These are phyloP conservation scores for Lepetodrilus schrolli DNA, from an alignment of 2,888 invertebrate species.

Conservation along the genomic window DNA sequence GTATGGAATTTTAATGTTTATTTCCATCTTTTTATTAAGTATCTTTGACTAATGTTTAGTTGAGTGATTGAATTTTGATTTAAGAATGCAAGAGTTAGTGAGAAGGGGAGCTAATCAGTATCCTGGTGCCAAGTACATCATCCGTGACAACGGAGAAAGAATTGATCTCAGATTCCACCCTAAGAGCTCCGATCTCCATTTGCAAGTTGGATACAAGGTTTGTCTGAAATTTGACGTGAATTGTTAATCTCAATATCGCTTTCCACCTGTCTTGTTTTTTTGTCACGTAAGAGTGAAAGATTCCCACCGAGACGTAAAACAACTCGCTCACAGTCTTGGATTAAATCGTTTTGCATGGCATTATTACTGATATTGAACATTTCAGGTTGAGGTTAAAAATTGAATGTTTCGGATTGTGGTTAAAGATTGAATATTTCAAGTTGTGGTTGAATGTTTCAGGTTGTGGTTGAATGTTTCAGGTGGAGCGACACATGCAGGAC, in stretches of 20 bases:
- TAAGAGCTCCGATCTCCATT: conserved; percentile 80
- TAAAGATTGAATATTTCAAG: too few relatives aligned
- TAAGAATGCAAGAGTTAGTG: conserved; percentile 90
- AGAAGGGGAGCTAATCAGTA: conserved; percentile 97
- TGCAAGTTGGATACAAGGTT: conserved; percentile 75
- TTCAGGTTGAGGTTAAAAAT: too few relatives aligned
- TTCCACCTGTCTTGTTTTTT: too few relatives aligned
- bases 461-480: conserved; percentile 74
- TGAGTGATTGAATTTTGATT: conserved; percentile 37
- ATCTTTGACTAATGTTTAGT: too few relatives aligned
- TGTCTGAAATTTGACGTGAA: background rate
- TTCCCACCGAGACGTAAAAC: too few relatives aligned
- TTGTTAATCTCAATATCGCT: too few relatives aligned
- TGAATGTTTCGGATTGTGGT: too few relatives aligned
- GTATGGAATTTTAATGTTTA: background rate
- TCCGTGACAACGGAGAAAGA: conserved; percentile 97
- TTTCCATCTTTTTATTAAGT: too few relatives aligned
- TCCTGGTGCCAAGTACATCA: conserved; percentile 99
- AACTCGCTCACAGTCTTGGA: too few relatives aligned
- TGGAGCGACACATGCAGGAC: conserved; percentile 97
- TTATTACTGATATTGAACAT: too few relatives aligned
- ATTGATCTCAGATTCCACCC: conserved; percentile 99
- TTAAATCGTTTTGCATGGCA: too few relatives aligned
- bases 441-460: background rate
- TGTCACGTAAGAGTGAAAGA: too few relatives aligned